Evolutionary conservation across 2,888 invertebrate species (phyloP).

Genomic region (Venustoraphidia nigricollis): DNA sequence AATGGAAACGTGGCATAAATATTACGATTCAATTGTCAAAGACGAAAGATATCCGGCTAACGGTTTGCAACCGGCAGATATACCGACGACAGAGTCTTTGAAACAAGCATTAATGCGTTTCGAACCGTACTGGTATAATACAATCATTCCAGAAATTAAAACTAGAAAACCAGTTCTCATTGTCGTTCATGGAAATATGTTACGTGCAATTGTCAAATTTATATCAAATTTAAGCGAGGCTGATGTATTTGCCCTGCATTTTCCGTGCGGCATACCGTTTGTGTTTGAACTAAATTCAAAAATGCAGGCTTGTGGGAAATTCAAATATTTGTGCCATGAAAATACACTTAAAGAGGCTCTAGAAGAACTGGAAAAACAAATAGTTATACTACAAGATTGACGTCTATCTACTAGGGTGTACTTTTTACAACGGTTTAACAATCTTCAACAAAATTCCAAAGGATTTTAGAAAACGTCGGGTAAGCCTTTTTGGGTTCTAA

Average conservation of each 20-base stretch:
- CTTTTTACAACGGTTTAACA: too few relatives aligned
- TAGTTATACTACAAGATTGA: too few relatives aligned
- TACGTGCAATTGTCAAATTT: conserved; percentile 74
- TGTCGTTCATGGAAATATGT: conserved; percentile 76
- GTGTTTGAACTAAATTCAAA: conserved; percentile 40
- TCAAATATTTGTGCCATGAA: conserved; percentile 45
- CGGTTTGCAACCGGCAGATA: conserved; percentile 52
- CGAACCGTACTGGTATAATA: conserved; percentile 74
- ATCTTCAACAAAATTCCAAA: too few relatives aligned
- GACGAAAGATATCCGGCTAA: conserved; percentile 56
- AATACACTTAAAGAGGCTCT: conserved; percentile 44
- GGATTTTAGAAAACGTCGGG: too few relatives aligned
- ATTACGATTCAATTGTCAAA: conserved; percentile 57
- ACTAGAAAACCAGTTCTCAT: conserved; percentile 65
- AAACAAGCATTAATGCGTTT: conserved; percentile 69
- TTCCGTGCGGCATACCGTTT: conserved; percentile 50
- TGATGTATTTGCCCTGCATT: conserved; percentile 39
- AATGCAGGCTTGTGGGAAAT: conserved; percentile 36
- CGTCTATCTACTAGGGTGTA: too few relatives aligned
- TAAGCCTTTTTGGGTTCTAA: too few relatives aligned
- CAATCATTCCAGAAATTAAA: conserved; percentile 64
- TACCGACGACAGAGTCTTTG: conserved; percentile 71
- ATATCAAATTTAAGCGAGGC: conserved; percentile 49
- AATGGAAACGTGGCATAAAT: conserved; percentile 60
- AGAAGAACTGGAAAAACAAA: conserved; percentile 22